Conservation (phyloP, 2,888 invertebrate species). For the Pseudanteris insignis region DNA sequence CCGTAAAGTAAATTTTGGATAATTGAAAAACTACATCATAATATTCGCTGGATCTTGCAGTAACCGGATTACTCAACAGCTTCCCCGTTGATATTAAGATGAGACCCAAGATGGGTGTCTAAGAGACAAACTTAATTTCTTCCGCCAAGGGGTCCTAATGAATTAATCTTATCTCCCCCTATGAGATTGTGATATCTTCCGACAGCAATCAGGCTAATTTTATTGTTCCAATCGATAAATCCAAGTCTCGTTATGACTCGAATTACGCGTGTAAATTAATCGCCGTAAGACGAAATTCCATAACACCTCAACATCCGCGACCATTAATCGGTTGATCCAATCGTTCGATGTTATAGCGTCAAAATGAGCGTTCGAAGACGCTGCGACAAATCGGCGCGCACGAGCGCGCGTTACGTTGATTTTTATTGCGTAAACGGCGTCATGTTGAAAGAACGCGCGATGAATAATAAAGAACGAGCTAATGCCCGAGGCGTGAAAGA, state of each 20-base stretch:
- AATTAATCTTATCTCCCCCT: slow-evolving; percentile 19
- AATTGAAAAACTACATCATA: no score
- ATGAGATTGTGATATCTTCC: slow-evolving; percentile 2
- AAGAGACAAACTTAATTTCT: slow-evolving; percentile 27
- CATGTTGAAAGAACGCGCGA: slow-evolving; percentile 36
- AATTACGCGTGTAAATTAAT: slow-evolving; percentile 14
- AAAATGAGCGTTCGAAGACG: slow-evolving; percentile 17
- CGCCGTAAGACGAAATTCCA: slow-evolving; percentile 13
- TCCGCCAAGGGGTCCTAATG: slow-evolving; percentile 17
- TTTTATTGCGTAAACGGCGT: slow-evolving; percentile 28
- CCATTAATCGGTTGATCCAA: slow-evolving; percentile 27
- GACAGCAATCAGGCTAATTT: neutral
- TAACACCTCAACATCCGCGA: slow-evolving; percentile 9
- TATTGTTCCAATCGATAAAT: slow-evolving; percentile 16
- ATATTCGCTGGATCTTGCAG: no score
- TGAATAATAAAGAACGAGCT: slow-evolving; percentile 46
- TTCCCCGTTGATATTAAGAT: slow-evolving; percentile 10
- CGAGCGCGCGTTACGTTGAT: slow-evolving; percentile 22
- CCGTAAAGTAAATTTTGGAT: no score
- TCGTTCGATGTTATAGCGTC: neutral
- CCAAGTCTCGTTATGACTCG: neutral
- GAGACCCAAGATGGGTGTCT: slow-evolving; percentile 8
- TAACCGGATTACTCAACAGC: no score
- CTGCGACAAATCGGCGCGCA: slow-evolving; percentile 10
- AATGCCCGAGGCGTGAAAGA: slow-evolving; percentile 48